Evolutionary conservation across 2,888 invertebrate species (phyloP), one percentile per base, ranked within the genome.

Genomic region (Meandrusa payeni): DNA sequence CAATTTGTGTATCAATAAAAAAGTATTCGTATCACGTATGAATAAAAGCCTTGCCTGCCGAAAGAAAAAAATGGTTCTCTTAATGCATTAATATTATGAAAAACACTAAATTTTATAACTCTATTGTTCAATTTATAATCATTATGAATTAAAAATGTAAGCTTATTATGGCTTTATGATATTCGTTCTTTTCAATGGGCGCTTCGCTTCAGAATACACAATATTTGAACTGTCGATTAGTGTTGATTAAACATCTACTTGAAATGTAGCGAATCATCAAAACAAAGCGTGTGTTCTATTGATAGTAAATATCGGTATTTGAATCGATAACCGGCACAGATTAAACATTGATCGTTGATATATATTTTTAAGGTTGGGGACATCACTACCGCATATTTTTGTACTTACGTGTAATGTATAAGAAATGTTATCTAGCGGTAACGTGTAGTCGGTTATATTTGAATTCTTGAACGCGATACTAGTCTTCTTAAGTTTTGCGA

Each of bases 221-320:
- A 68, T 76, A 73, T 78, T 78, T 73, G 66, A 48, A 51, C 47
- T 56, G 54, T 46, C 59, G 66, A 73, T 78, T 73, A 74, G 64
- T 60, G 55, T 56, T 64, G 61, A 71, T 69, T 63, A 63, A 62
- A 66, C 54, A 57, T 52, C 52, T 58, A 63, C 59, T 61, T 58
- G 51, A 69, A 69, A 65, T 67, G 63, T 65, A 63, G 57, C 68
- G 51, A 74, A 71, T 76, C 73, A 76, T 76, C 74, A 70, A 70
- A 78, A 77, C 72, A 76, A 69, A 66, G 57, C 40, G 41, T 42
- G 55, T 60, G 54, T 53, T 47, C 57, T 53, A 63, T 65, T 61
- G 65, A 54, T 61, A 60, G 61, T 57, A 59, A 63, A 61, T 55
- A 65, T 63, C 55, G 48, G 58, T 59, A 62, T 69, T 62, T 57